Evolutionary conservation across 2,113 vertebrate species (phyloP).

Genomic region (Nerophis ophidion): DNA sequence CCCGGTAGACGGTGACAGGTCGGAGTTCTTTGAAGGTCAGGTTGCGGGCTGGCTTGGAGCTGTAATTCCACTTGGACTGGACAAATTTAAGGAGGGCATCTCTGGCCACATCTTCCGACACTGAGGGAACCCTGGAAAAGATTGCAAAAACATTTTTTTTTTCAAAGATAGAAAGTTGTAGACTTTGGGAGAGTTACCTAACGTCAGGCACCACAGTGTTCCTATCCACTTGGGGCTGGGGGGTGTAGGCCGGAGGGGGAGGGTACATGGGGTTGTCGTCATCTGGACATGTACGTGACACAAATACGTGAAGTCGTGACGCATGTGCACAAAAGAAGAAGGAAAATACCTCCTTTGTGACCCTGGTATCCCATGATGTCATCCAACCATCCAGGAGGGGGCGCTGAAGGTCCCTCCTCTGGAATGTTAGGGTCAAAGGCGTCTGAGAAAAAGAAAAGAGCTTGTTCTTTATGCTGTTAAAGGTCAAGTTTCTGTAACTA

Average conservation of each 20-base stretch:
- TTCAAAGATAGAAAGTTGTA: neutral
- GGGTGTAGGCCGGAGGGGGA: slow-evolving; percentile 59
- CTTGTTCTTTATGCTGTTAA: too few relatives aligned
- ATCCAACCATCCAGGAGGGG: slow-evolving; percentile 68
- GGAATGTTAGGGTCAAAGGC: slow-evolving; percentile 58
- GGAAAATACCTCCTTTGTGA: slow-evolving; percentile 44
- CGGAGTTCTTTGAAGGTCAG: slow-evolving; percentile 71
- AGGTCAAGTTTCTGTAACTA: too few relatives aligned
- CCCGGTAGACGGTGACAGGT: slow-evolving; percentile 71
- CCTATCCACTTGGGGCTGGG: slow-evolving; percentile 61
- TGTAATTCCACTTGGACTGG: slow-evolving; percentile 72
- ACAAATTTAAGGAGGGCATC: slow-evolving; percentile 74
- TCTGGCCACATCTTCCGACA: slow-evolving; percentile 74
- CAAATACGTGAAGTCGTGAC: neutral
- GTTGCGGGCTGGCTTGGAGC: slow-evolving; percentile 67
- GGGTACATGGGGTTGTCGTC: slow-evolving; percentile 59
- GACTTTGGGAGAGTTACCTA: slow-evolving; percentile 43
- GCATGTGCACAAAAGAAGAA: neutral
- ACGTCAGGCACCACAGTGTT: slow-evolving; percentile 62
- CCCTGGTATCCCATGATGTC: slow-evolving; percentile 46
- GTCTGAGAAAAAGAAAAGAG: slow-evolving; percentile 28
- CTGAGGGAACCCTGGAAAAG: slow-evolving; percentile 59
- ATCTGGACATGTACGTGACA: slow-evolving; percentile 25
- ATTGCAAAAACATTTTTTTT: neutral
- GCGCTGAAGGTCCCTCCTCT: slow-evolving; percentile 55